Conservation (phyloP, 2,113 vertebrate species). For the Erythrocercus mccallii region DNA sequence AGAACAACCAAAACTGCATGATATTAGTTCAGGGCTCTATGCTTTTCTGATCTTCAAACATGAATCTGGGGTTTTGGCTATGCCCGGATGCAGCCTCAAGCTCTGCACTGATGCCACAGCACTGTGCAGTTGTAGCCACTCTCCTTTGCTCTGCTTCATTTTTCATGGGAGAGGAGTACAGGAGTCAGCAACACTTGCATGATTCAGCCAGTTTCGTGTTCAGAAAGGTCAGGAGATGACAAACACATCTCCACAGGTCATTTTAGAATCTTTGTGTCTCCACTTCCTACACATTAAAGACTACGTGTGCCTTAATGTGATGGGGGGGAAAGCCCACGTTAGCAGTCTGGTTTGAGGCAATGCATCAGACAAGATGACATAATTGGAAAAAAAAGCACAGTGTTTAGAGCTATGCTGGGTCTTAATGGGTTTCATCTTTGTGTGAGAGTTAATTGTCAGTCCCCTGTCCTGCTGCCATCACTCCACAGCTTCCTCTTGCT, state of each 20-base stretch:
- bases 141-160: not conserved
- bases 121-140: not conserved
- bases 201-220: not conserved
- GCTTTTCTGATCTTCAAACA: not conserved
- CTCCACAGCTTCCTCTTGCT: not conserved
- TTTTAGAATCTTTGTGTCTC: not conserved
- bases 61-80: not conserved
- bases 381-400: not conserved
- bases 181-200: not conserved
- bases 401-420: not conserved
- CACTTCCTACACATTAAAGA: rapidly evolving
- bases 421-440: not conserved
- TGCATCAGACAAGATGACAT: not conserved
- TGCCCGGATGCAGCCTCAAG: not conserved
- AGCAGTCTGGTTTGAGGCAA: not conserved
- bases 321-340: not conserved
- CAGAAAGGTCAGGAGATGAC: not conserved
- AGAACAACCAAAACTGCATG: not conserved
- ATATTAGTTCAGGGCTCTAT: not conserved
- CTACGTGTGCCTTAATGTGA: not conserved
- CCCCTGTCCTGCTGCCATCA: not conserved
- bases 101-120: not conserved
- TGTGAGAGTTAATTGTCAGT: not conserved
- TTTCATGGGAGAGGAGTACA: not conserved
- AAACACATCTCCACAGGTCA: not conserved